Conservation (phyloP, 2,888 invertebrate genomes). For the Chrysolina haemoptera region DNA sequence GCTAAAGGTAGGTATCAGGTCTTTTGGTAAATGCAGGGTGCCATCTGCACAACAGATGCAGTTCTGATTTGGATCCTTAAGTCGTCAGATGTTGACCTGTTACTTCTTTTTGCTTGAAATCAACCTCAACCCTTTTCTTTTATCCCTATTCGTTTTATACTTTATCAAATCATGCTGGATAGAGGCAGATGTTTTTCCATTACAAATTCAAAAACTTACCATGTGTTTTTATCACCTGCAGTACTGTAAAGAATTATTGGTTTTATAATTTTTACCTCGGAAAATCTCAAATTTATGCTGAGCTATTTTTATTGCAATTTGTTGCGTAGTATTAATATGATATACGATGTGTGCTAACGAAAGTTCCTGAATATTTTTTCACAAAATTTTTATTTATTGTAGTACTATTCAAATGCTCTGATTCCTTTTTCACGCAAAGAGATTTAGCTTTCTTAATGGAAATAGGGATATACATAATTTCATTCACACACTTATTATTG, state of each 20-base stretch:
- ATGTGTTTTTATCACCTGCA: slow-evolving; percentile 68
- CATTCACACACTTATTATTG: too few species aligned
- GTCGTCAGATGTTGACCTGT: slow-evolving; percentile 66
- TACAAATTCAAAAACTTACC: slow-evolving; percentile 64
- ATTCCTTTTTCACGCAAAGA: too few species aligned
- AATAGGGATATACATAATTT: too few species aligned
- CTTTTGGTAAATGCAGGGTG: slow-evolving; percentile 49
- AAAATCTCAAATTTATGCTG: slow-evolving; percentile 26
- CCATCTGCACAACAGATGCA: slow-evolving; percentile 69
- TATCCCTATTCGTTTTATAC: slow-evolving; percentile 64
- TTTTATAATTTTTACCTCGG: slow-evolving; percentile 52
- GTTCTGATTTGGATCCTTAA: slow-evolving; percentile 66
- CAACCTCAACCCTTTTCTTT: slow-evolving; percentile 64
- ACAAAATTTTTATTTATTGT: too few species aligned
- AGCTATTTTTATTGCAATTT: background rate
- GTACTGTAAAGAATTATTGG: slow-evolving; percentile 53
- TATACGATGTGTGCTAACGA: too few species aligned
- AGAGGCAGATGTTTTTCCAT: slow-evolving; percentile 65
- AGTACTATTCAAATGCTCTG: too few species aligned
- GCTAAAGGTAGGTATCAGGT: slow-evolving; percentile 54
- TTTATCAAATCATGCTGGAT: slow-evolving; percentile 67
- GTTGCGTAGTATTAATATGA: too few species aligned
- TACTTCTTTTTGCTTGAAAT: slow-evolving; percentile 64
- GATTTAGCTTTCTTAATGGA: too few species aligned
- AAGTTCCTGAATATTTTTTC: too few species aligned